Evolutionary conservation across 2,797 vertebrate genomes (phyloP).

Genomic region (Muscicapa comitata): DNA sequence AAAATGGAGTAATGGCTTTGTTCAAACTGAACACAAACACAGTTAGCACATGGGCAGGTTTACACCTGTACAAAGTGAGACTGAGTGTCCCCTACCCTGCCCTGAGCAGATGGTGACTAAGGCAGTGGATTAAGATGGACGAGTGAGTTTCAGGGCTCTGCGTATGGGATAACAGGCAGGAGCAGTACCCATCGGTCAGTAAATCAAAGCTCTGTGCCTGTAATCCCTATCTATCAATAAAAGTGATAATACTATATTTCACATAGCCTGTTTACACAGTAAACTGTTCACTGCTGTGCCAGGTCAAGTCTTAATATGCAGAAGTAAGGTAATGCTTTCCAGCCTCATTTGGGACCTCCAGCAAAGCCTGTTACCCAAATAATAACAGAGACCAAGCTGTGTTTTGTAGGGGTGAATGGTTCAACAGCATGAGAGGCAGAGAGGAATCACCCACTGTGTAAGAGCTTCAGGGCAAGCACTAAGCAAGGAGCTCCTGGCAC

Average conservation of each 20-base stretch:
- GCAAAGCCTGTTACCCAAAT: neutral
- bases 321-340: neutral
- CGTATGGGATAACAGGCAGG: neutral
- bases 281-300: neutral
- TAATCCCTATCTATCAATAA: neutral
- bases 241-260: neutral
- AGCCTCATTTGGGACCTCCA: neutral
- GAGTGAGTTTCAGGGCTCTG: neutral
- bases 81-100: neutral
- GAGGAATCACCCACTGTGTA: neutral
- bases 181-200: neutral
- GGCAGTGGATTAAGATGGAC: neutral
- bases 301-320: neutral
- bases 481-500: neutral
- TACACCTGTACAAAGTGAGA: neutral
- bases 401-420: rapidly evolving
- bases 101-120: neutral
- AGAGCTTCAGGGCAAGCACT: neutral
- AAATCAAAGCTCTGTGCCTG: neutral
- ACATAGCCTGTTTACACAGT: neutral
- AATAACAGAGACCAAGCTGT: neutral
- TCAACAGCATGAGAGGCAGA: neutral
- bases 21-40: neutral
- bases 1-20: neutral
- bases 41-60: neutral